Evolutionary conservation across 2,113 vertebrate species (phyloP).

Genomic region (Harpagus bidentatus): DNA sequence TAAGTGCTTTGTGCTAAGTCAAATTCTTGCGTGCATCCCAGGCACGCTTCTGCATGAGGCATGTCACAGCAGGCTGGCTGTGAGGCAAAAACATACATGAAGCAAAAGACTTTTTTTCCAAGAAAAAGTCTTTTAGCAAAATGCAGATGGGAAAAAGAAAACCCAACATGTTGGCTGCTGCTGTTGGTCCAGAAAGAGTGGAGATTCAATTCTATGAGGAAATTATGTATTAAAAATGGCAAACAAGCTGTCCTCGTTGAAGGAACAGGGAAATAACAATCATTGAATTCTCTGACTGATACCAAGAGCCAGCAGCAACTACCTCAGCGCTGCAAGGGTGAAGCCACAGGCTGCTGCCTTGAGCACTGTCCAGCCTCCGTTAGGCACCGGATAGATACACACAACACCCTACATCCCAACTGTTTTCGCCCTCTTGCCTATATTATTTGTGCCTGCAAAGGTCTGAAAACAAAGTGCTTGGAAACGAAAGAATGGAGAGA

Average conservation of each 20-base stretch:
- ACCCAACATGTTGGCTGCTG: accelerated
- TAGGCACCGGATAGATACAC: background rate
- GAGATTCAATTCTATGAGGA: background rate
- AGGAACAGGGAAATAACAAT: background rate
- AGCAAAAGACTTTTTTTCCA: background rate
- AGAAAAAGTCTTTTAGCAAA: background rate
- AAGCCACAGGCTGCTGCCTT: background rate
- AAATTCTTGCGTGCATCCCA: no score
- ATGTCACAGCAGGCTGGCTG: background rate
- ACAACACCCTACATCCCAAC: no score
- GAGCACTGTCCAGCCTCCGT: background rate
- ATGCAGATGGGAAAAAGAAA: background rate
- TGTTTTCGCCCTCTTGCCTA: background rate
- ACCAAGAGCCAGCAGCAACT: background rate
- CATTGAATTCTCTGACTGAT: background rate
- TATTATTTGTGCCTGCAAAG: background rate
- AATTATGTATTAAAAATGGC: background rate
- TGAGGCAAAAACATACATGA: background rate
- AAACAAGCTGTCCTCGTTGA: background rate
- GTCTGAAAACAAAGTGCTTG: background rate
- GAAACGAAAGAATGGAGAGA: background rate
- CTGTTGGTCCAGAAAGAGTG: background rate
- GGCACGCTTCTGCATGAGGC: background rate
- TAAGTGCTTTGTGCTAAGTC: no score
- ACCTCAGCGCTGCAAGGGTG: no score